These are phyloP conservation scores for Fratercula arctica DNA, from an alignment of 2,797 vertebrate species.

Conservation along the genomic window DNA sequence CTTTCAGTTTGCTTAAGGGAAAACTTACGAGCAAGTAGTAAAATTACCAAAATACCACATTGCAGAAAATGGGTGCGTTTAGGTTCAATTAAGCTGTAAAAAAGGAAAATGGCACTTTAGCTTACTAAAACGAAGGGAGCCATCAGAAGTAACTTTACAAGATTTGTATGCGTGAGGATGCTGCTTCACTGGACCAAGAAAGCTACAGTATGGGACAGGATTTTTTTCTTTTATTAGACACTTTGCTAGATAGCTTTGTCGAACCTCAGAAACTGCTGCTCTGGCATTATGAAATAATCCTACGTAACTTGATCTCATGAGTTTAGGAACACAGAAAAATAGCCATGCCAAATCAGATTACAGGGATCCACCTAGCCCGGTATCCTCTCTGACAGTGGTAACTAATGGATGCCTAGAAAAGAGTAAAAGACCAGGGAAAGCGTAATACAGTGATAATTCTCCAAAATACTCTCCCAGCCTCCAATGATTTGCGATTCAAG, in stretches of 20 bases:
- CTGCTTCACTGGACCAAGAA: slow-evolving; percentile 72
- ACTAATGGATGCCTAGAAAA: slow-evolving; percentile 44
- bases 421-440: slow-evolving; percentile 54
- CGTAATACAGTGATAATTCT: slow-evolving; percentile 35
- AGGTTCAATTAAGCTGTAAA: slow-evolving; percentile 53
- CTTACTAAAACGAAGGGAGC: slow-evolving; percentile 47
- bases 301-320: slow-evolving; percentile 62
- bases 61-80: slow-evolving; percentile 32
- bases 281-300: slow-evolving; percentile 65
- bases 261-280: slow-evolving; percentile 59
- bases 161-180: slow-evolving; percentile 32
- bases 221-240: slow-evolving; percentile 66
- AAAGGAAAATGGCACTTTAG: slow-evolving; percentile 52
- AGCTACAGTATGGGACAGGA: slow-evolving; percentile 68
- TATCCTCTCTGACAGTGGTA: slow-evolving; percentile 57
- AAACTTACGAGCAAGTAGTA: slow-evolving; percentile 11
- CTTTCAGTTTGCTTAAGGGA: slow-evolving; percentile 57
- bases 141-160: slow-evolving; percentile 28
- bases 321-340: slow-evolving; percentile 67
- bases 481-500: slow-evolving; percentile 51
- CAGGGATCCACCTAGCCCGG: slow-evolving; percentile 62
- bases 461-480: slow-evolving; percentile 55
- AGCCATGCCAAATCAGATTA: slow-evolving; percentile 72
- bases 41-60: slow-evolving; percentile 54
- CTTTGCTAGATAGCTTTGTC: slow-evolving; percentile 61